Percentiles rank a stretch among this genome's conserved stretches.
phyloP scores from a whole-genome alignment of 2,888 invertebrate genomes.

The Gerosis bhagava region DNA sequence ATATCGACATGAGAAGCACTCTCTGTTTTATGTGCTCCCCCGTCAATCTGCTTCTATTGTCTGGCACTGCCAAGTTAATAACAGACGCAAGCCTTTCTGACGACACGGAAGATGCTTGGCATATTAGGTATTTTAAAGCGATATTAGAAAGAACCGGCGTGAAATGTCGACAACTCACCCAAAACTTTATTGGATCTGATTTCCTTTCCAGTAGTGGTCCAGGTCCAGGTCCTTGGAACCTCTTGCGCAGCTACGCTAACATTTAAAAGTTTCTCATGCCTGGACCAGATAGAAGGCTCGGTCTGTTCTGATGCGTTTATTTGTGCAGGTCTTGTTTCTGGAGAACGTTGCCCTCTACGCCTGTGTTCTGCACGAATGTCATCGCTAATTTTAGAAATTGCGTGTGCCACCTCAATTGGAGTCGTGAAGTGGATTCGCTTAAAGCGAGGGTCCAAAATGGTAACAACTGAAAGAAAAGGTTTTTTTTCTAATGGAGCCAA shows the following conservation, averaged over 20 bases:
- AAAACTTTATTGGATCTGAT: slow-evolving; percentile 29
- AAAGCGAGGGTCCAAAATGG: slow-evolving; percentile 25
- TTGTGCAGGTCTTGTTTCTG: slow-evolving; percentile 26
- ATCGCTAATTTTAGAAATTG: slow-evolving; percentile 11
- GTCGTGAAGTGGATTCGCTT: slow-evolving; percentile 18
- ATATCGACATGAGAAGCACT: slow-evolving; percentile 28
- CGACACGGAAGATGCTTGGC: slow-evolving; percentile 36
- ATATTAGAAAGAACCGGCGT: slow-evolving; percentile 34
- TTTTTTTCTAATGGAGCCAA: slow-evolving; percentile 22
- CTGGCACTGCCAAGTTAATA: slow-evolving; percentile 22
- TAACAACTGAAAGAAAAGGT: slow-evolving; percentile 19
- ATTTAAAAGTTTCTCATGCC: slow-evolving; percentile 12
- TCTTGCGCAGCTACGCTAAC: slow-evolving; percentile 4
- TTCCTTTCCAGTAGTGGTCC: too few species aligned
- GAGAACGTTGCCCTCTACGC: slow-evolving; percentile 29
- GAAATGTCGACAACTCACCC: slow-evolving; percentile 29
- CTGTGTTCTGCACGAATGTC: slow-evolving; percentile 27
- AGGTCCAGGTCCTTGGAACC: too few species aligned
- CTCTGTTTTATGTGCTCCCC: slow-evolving; percentile 35
- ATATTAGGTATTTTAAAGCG: slow-evolving; percentile 35
- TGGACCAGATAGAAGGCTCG: slow-evolving; percentile 19
- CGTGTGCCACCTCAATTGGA: slow-evolving; percentile 19
- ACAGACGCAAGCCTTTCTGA: slow-evolving; percentile 37
- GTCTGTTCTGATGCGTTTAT: slow-evolving; percentile 26
- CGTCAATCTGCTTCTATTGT: slow-evolving; percentile 33